A percentile compares a stretch with the other conserved stretches of the same genome.
These are phyloP conservation scores for Holocentrus rufus DNA, from an alignment of 2,797 vertebrate species.

Conservation along the genomic window DNA sequence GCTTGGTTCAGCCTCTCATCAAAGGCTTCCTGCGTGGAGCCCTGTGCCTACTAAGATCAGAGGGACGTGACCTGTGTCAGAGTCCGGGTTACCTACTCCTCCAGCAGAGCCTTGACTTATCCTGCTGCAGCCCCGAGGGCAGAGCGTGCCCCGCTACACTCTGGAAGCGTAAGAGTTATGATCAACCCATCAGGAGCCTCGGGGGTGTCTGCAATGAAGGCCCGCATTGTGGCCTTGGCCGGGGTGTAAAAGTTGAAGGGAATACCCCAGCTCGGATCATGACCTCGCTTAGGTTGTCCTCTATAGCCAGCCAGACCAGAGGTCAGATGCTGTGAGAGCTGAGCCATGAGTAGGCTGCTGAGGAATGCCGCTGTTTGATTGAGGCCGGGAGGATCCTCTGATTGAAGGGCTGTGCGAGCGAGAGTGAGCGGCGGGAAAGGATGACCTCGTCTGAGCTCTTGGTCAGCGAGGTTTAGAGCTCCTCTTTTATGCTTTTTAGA, in stretches of 20 bases:
- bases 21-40: slow-evolving; percentile 70
- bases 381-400: slow-evolving; percentile 57
- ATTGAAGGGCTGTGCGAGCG: slow-evolving; percentile 64
- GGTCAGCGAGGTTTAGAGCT: slow-evolving; percentile 34
- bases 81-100: slow-evolving; percentile 63
- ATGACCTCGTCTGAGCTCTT: slow-evolving; percentile 54
- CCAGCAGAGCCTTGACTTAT: slow-evolving; percentile 29
- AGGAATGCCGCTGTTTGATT: slow-evolving; percentile 68
- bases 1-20: slow-evolving; percentile 61
- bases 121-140: slow-evolving; percentile 52
- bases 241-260: slow-evolving; percentile 57
- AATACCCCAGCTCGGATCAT: slow-evolving; percentile 53
- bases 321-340: slow-evolving; percentile 62
- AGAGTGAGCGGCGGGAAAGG: slow-evolving; percentile 41
- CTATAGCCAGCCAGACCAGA: slow-evolving; percentile 37
- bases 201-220: slow-evolving; percentile 70
- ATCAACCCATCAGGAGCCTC: slow-evolving; percentile 42
- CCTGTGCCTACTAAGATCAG: slow-evolving; percentile 63
- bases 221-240: slow-evolving; percentile 70
- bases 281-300: slow-evolving; percentile 65
- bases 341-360: slow-evolving; percentile 55
- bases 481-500: slow-evolving; percentile 51
- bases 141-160: slow-evolving; percentile 50
- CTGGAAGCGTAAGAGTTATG: slow-evolving; percentile 61
- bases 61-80: slow-evolving; percentile 67